Conservation (phyloP, 2,797 vertebrate species). For the Pipistrellus nathusii region DNA sequence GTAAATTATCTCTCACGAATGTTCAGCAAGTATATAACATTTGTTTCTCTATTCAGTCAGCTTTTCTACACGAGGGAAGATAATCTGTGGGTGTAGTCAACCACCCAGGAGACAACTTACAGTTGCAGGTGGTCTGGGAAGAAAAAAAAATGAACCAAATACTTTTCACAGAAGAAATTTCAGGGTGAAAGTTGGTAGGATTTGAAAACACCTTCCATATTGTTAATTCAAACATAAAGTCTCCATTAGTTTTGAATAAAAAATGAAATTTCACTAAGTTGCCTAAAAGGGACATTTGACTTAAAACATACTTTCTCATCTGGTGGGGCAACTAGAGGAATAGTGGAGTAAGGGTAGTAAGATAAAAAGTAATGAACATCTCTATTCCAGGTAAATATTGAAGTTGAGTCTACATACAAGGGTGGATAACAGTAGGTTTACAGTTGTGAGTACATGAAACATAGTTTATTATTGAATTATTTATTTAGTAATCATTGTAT, state of each 20-base stretch:
- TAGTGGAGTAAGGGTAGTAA: not conserved
- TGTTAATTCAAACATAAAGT: slow-evolving; percentile 70
- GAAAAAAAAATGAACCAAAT: not conserved
- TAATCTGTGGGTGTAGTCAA: not conserved
- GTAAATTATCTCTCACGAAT: slow-evolving; percentile 82
- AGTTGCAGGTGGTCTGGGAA: slow-evolving; percentile 37
- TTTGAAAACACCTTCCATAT: slow-evolving; percentile 63
- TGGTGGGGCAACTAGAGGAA: not conserved
- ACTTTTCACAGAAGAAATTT: slow-evolving; percentile 45
- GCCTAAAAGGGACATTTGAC: slow-evolving; percentile 11
- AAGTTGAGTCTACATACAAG: not conserved
- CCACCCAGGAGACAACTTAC: slow-evolving; percentile 29
- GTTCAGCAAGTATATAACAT: slow-evolving; percentile 64
- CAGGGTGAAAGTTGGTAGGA: slow-evolving; percentile 36
- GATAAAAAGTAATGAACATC: not conserved
- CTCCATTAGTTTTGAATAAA: slow-evolving; percentile 48
- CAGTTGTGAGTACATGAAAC: not conserved
- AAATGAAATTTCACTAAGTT: slow-evolving; percentile 71
- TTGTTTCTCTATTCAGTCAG: slow-evolving; percentile 70
- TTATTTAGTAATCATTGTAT: not conserved
- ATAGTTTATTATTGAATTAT: not conserved
- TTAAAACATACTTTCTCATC: not conserved
- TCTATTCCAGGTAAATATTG: not conserved
- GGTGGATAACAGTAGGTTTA: not conserved
- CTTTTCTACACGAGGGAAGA: slow-evolving; percentile 70